Evolutionary conservation across 2,797 vertebrate genomes (phyloP), one percentile per base, ranked within the genome.

Genomic region (Myoxocephalus aenaeus): DNA sequence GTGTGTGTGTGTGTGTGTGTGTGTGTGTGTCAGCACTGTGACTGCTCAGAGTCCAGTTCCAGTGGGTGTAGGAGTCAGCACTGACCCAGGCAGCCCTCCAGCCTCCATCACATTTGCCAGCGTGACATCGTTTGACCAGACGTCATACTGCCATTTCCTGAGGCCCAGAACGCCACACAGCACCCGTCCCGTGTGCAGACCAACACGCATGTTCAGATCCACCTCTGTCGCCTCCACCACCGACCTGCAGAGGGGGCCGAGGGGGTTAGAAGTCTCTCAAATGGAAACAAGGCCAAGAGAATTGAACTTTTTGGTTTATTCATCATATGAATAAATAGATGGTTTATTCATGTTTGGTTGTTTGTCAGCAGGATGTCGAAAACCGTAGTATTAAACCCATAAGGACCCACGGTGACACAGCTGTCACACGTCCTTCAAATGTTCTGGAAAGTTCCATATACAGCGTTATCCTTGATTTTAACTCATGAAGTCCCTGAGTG

Each of bases 121-220:
- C 2, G 98, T 99, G 86, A 99, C 98, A n/a, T 99, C 98, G 66
- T 99, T 99, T 87, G 98, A 99, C 98, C 98, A 99, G 82, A 99
- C 98, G 20, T 99, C 98, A 25, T 99, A 99, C 80, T 99, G 98
- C 98, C 98, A 99, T 87, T 99, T 99, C 90, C 98, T 96, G 83
- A 99, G 96, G 70, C 98, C 98, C 85, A 99, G 92, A 65, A 99
- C 98, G 0, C 98, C 98, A 12, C 98, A 99, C 68, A 99, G 96
- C 68, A 99, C 98, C 59, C 98, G 95, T 72, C 98, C 98, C 0
- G 98, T 99, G 86, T 99, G 98, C 79, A 99, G 87, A 42, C 98
- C 98, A 36, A 99, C 98, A 7, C 98, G 96, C 98, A 99, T 99
- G 93, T 99, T 99, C 87, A 99, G 94, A 86, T 99, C 96, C 87